Evolutionary conservation across 2,113 vertebrate genomes (phyloP).

Genomic region (Polyodon spathula): DNA sequence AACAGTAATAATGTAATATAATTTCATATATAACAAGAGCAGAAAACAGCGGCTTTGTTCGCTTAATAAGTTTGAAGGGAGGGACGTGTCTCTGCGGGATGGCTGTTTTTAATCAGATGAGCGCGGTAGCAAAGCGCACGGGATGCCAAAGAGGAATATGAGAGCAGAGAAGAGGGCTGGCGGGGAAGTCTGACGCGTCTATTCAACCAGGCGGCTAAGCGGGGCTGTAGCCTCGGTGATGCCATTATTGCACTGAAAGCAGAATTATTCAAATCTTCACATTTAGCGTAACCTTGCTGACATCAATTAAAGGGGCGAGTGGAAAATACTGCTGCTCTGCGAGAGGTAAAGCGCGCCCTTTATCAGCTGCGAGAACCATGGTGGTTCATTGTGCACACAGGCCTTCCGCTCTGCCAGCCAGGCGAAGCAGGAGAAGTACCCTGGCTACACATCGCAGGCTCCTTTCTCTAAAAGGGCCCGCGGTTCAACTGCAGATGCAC

Average conservation of each 20-base stretch:
- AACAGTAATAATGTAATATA: too few species aligned
- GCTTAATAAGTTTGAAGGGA: slow-evolving; percentile 15
- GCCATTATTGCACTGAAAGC: slow-evolving; percentile 37
- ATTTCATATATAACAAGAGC: not conserved
- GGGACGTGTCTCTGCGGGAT: slow-evolving; percentile 29
- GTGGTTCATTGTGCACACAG: slow-evolving; percentile 39
- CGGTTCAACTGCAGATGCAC: not conserved
- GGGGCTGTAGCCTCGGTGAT: slow-evolving; percentile 33
- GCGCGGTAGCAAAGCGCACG: slow-evolving; percentile 17
- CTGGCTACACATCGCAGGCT: slow-evolving; percentile 7
- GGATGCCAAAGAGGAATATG: slow-evolving; percentile 13
- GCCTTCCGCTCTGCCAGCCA: slow-evolving; percentile 14
- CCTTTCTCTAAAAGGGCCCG: not conserved
- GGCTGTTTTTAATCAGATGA: slow-evolving; percentile 33
- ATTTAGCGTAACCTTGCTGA: slow-evolving; percentile 67
- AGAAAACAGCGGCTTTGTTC: slow-evolving; percentile 15
- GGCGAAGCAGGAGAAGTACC: not conserved
- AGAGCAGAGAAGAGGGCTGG: slow-evolving; percentile 9
- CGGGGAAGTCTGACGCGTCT: slow-evolving; percentile 35
- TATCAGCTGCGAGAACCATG: slow-evolving; percentile 36
- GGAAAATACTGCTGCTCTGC: slow-evolving; percentile 52
- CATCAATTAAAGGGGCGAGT: slow-evolving; percentile 62
- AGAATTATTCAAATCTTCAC: slow-evolving; percentile 49
- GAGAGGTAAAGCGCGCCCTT: slow-evolving; percentile 49
- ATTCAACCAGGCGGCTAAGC: slow-evolving; percentile 36